A percentile compares a stretch with the other conserved stretches of the same genome.
Evolutionary conservation across 2,797 vertebrate species (phyloP).

Genomic region (Phataginus tetradactyla): DNA sequence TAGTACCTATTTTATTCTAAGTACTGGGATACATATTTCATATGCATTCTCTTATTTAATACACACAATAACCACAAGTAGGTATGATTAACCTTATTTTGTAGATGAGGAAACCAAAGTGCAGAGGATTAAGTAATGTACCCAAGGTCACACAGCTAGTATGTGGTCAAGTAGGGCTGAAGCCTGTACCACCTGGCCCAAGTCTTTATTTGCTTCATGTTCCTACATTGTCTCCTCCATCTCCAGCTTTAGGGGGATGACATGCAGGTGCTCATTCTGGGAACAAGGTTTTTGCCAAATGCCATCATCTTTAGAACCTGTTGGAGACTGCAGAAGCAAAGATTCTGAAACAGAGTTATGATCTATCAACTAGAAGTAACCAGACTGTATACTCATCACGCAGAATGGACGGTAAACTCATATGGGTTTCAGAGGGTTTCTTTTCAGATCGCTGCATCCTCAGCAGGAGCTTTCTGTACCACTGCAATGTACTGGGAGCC

Average conservation of each 20-base stretch:
- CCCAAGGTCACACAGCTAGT: not conserved
- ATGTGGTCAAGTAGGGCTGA: not conserved
- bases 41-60: conserved; percentile 19
- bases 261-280: not conserved
- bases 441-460: not conserved
- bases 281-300: not conserved
- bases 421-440: not conserved
- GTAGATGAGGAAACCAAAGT: not conserved
- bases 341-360: not conserved
- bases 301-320: not conserved
- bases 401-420: not conserved
- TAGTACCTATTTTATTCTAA: conserved; percentile 59
- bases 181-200: not conserved
- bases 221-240: not conserved
- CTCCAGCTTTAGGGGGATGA: not conserved
- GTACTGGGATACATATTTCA: conserved; percentile 37
- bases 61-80: not conserved
- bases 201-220: not conserved
- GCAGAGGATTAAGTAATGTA: not conserved
- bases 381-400: not conserved
- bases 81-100: not conserved
- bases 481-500: not conserved
- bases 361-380: not conserved
- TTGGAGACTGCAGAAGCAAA: not conserved
- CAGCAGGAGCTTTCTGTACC: not conserved